A percentile compares a stretch with the other conserved stretches of the same genome.
phyloP scores from a whole-genome alignment of 2,113 vertebrate species.

The Pan troglodytes region NHGRI_mPanTro3-v2.1_pri NC_072398.2:81487001-81487500 shows the following conservation, averaged over 20 bases:
- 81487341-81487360: background rate
- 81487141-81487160: background rate
- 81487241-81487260: background rate
- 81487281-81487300: background rate
- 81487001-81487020: background rate
- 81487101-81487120: background rate
- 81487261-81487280: background rate
- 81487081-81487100: background rate
- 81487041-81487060: background rate
- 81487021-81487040: background rate
- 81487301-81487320: background rate
- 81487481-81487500: too few species aligned
- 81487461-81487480: accelerated
- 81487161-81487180: background rate
- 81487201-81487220: accelerated
- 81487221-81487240: background rate
- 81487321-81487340: background rate
- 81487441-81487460: background rate
- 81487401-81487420: background rate
- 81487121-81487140: background rate
- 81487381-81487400: background rate
- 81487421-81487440: background rate
- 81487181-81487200: background rate
- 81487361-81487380: background rate
- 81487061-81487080: background rate